Evolutionary conservation across 2,888 invertebrate species (phyloP).

Genomic region (Matsumyia berberina): DNA sequence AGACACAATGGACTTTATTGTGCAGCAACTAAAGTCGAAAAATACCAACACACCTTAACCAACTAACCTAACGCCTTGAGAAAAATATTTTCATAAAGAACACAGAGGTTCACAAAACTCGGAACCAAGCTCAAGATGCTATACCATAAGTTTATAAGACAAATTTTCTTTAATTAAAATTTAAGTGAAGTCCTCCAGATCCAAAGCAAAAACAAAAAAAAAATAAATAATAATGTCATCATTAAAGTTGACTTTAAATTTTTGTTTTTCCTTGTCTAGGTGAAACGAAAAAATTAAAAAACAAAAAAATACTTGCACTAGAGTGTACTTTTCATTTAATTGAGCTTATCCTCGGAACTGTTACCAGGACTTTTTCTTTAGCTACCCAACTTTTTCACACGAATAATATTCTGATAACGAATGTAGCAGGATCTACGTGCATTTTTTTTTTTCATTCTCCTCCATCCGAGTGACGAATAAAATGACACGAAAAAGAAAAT

Average conservation of each 20-base stretch:
- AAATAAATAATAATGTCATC: background rate
- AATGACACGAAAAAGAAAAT: slow-evolving; percentile 23
- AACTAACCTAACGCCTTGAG: too few species aligned
- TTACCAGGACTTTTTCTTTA: slow-evolving; percentile 21
- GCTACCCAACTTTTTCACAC: slow-evolving; percentile 62
- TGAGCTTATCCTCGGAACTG: slow-evolving; percentile 53
- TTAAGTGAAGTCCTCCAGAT: background rate
- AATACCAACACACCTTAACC: too few species aligned
- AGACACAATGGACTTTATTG: too few species aligned
- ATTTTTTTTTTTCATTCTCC: slow-evolving; percentile 15
- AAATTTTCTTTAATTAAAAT: background rate
- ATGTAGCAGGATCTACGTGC: slow-evolving; percentile 69
- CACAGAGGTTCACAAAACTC: too few species aligned
- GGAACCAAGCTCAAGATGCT: too few species aligned
- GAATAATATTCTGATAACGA: slow-evolving; percentile 68
- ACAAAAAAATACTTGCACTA: slow-evolving; percentile 8
- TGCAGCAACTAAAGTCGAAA: too few species aligned
- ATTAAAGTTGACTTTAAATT: slow-evolving; percentile 15
- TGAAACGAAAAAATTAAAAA: background rate
- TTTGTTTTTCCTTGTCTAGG: background rate
- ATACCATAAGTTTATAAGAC: too few species aligned
- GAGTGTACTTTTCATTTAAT: slow-evolving; percentile 63
- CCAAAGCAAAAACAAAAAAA: too few species aligned
- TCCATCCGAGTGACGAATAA: slow-evolving; percentile 49
- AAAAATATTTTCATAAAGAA: too few species aligned